Conservation (phyloP, 2,888 invertebrate species). For the Xylota sylvarum region DNA sequence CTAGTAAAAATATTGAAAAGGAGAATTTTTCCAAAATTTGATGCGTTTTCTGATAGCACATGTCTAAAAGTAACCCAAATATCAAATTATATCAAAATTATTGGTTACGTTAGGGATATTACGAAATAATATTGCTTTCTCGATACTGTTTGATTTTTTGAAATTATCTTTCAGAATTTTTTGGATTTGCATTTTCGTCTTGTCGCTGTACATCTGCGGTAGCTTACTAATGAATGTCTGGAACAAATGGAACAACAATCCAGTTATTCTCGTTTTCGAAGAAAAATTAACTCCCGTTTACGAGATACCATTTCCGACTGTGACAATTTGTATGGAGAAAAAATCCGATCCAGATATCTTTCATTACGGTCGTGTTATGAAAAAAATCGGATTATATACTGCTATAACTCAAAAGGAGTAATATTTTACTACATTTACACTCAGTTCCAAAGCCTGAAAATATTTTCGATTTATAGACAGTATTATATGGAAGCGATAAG, state of each 20-base stretch:
- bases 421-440: constrained; percentile 47
- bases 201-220: constrained; percentile 87
- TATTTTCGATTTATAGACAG: background rate
- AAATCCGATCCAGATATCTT: constrained; percentile 86
- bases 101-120: too few relatives aligned
- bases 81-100: too few relatives aligned
- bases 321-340: constrained; percentile 89
- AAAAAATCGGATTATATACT: constrained; percentile 27
- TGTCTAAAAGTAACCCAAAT: too few relatives aligned
- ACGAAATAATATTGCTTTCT: too few relatives aligned
- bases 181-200: constrained; percentile 87
- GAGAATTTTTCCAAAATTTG: too few relatives aligned
- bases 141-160: background rate
- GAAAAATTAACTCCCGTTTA: constrained; percentile 88
- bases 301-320: constrained; percentile 88
- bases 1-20: too few relatives aligned
- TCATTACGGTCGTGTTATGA: background rate
- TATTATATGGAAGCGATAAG: background rate
- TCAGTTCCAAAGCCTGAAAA: background rate
- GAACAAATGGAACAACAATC: constrained; percentile 90
- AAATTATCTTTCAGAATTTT: constrained; percentile 85
- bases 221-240: constrained; percentile 88
- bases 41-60: too few relatives aligned
- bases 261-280: constrained; percentile 91
- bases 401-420: constrained; percentile 80